phyloP scores from a whole-genome alignment of 1,140 invertebrate species.

The Cyphomyrmex costatus region DNA sequence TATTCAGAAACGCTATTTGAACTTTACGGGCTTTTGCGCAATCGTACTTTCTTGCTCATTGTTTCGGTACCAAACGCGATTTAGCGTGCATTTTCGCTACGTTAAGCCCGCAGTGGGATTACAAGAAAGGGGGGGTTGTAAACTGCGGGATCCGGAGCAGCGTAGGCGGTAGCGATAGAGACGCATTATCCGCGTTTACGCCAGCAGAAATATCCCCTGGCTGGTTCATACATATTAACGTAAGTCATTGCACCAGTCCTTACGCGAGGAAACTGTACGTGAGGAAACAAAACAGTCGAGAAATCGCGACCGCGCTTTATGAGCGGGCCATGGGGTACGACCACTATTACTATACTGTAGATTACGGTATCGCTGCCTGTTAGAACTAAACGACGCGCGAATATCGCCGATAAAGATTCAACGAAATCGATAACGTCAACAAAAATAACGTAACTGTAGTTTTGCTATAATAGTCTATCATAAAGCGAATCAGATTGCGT shows the following conservation, averaged over 20 bases:
- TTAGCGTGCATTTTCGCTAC: conserved; percentile 52
- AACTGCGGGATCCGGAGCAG: conserved; percentile 27
- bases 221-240: conserved; percentile 62
- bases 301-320: conserved; percentile 43
- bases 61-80: conserved; percentile 44
- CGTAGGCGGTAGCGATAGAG: conserved; percentile 26
- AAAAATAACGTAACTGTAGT: neutral
- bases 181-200: conserved; percentile 51
- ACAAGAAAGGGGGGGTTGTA: conserved; percentile 50
- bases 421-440: neutral
- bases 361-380: conserved; percentile 11
- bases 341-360: conserved; percentile 29
- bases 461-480: neutral
- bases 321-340: neutral
- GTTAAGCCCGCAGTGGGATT: conserved; percentile 47
- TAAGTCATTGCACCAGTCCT: conserved; percentile 47
- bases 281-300: conserved; percentile 44
- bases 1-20: conserved; percentile 1
- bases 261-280: conserved; percentile 31
- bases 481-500: neutral
- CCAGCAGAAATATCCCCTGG: conserved; percentile 37
- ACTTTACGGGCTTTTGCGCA: conserved; percentile 31
- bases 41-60: conserved; percentile 49
- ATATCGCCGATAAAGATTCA: neutral
- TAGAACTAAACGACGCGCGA: neutral